Conservation (phyloP, 1,140 invertebrate genomes). For the Aphelenchoides besseyi region DNA sequence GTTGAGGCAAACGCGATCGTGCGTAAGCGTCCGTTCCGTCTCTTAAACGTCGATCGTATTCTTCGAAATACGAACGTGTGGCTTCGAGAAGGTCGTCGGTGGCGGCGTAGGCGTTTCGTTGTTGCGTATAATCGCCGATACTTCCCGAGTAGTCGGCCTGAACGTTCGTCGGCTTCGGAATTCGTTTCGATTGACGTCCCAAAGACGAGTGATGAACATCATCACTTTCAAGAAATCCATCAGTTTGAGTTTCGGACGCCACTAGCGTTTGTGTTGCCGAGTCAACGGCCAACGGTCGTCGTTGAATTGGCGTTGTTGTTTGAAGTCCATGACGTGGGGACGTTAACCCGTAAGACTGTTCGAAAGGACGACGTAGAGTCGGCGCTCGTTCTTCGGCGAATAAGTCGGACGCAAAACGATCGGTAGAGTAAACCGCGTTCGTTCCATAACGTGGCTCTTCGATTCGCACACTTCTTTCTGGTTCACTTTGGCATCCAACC, state of each 20-base stretch:
- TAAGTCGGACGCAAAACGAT: not conserved
- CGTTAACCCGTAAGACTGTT: not conserved
- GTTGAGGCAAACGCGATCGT: constrained; percentile 18
- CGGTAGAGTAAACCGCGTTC: not conserved
- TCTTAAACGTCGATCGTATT: constrained; percentile 48
- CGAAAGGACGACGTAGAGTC: not conserved
- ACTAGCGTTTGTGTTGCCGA: constrained; percentile 29
- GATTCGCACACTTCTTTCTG: not conserved
- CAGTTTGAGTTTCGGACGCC: constrained; percentile 33
- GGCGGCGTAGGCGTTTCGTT: constrained; percentile 16
- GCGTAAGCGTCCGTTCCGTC: constrained; percentile 25
- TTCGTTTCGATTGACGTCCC: not conserved
- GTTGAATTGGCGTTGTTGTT: constrained; percentile 18
- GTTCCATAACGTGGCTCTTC: not conserved
- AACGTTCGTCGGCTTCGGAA: constrained; percentile 23
- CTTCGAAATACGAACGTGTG: constrained; percentile 48
- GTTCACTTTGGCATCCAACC: constrained; percentile 40
- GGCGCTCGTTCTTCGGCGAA: constrained; percentile 2
- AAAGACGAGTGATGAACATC: not conserved
- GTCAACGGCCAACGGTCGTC: not conserved
- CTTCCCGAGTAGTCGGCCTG: not conserved
- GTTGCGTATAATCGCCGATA: not conserved
- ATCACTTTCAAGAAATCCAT: constrained; percentile 14
- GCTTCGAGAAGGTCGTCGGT: constrained; percentile 44
- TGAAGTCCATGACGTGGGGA: not conserved